Evolutionary conservation across 2,113 vertebrate genomes (phyloP).

Genomic region (Solea senegalensis): DNA sequence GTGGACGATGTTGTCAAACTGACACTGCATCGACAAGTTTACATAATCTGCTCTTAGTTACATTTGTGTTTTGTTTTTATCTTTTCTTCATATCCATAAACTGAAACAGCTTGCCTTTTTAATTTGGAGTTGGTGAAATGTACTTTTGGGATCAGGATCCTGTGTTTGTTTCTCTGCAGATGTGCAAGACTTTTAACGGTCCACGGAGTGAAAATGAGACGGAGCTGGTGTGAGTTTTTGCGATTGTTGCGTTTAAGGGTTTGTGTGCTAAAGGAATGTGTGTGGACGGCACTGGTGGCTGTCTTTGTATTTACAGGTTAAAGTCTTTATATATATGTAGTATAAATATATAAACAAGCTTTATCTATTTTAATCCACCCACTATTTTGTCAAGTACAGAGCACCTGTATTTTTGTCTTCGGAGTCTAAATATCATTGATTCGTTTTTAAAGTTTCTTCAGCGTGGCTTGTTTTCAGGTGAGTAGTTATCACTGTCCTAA

Average conservation of each 20-base stretch:
- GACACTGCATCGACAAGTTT: not conserved
- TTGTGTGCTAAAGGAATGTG: constrained; percentile 66
- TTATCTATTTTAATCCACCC: constrained; percentile 73
- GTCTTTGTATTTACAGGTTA: constrained; percentile 64
- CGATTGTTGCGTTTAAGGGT: constrained; percentile 48
- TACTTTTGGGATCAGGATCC: constrained; percentile 33
- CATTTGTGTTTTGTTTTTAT: not conserved
- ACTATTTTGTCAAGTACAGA: constrained; percentile 67
- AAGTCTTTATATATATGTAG: constrained; percentile 69
- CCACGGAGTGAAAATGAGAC: constrained; percentile 36
- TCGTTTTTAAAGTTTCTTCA: constrained; percentile 49
- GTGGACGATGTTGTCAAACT: not conserved
- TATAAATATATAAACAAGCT: constrained; percentile 58
- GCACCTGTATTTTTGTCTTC: constrained; percentile 60
- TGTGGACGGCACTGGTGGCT: constrained; percentile 77
- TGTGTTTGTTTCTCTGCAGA: constrained; percentile 32
- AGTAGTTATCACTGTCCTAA: constrained; percentile 50
- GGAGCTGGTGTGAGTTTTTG: constrained; percentile 57
- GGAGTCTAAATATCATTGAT: constrained; percentile 49
- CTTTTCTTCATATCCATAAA: constrained; percentile 4
- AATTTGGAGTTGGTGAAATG: not conserved
- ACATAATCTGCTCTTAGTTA: not conserved
- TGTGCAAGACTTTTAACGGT: constrained; percentile 27
- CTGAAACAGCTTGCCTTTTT: constrained; percentile 17
- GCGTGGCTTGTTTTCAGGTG: constrained; percentile 27